phyloP scores from a whole-genome alignment of 35 echinoderm and acorn worm species.

The Apostichopus californicus region DNA sequence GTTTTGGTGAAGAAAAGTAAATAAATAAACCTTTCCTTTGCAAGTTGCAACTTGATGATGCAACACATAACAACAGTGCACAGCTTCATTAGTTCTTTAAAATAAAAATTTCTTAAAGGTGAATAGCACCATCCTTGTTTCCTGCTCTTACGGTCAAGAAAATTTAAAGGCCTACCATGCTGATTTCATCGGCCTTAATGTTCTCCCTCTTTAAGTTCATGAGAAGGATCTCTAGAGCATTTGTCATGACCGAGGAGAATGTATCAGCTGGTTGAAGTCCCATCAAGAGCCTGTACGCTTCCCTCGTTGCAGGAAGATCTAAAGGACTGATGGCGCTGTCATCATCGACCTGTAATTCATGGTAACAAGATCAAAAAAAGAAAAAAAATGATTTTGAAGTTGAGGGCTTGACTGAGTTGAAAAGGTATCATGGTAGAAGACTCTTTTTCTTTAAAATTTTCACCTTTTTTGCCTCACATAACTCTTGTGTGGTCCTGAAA shows the following conservation, averaged over 20 bases:
- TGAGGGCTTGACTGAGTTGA: neutral
- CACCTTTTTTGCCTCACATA: too few relatives aligned
- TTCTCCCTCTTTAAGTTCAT: conserved; percentile 59
- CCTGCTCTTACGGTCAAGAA: too few relatives aligned
- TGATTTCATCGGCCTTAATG: conserved; percentile 66
- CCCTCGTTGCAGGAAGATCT: conserved; percentile 58
- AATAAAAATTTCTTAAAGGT: too few relatives aligned
- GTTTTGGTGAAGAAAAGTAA: too few relatives aligned
- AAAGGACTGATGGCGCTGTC: conserved; percentile 45
- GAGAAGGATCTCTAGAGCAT: conserved; percentile 90
- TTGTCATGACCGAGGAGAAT: conserved; percentile 79
- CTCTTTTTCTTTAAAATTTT: too few relatives aligned
- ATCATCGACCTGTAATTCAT: conserved; percentile 71
- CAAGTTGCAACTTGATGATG: too few relatives aligned
- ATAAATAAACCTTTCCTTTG: too few relatives aligned
- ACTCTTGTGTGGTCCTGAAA: too few relatives aligned
- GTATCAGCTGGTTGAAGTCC: conserved; percentile 64
- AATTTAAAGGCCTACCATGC: conserved; percentile 60
- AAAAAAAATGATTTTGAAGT: neutral
- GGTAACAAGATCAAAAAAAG: neutral
- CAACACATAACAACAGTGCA: too few relatives aligned
- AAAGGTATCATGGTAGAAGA: neutral
- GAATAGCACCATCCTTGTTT: too few relatives aligned
- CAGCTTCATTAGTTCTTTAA: too few relatives aligned
- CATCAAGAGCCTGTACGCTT: conserved; percentile 74